Evolutionary conservation across 1,140 invertebrate species (phyloP).

Genomic region (Rhyacophila brunnea): DNA sequence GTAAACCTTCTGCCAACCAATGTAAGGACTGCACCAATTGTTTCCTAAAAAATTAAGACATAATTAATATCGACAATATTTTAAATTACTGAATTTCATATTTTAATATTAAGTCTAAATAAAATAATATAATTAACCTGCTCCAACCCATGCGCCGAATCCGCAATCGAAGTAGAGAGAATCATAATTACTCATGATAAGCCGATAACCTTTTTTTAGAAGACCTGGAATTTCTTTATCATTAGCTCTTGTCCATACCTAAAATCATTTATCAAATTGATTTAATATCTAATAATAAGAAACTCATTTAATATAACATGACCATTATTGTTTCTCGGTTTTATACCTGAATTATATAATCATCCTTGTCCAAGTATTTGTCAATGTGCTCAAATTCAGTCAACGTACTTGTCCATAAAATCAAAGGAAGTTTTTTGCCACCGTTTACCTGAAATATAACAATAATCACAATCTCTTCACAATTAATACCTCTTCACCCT

Average conservation of each 20-base stretch:
- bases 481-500: too few species aligned
- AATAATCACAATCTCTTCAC: too few species aligned
- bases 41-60: constrained; percentile 57
- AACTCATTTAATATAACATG: background rate
- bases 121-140: constrained; percentile 41
- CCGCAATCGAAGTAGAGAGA: constrained; percentile 83
- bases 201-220: constrained; percentile 65
- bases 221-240: constrained; percentile 66
- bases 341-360: constrained; percentile 78
- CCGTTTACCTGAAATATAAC: constrained; percentile 47
- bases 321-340: too few species aligned
- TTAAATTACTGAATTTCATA: background rate
- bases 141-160: constrained; percentile 62
- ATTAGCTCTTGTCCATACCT: constrained; percentile 71
- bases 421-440: constrained; percentile 60
- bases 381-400: constrained; percentile 67
- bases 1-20: constrained; percentile 85
- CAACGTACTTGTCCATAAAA: constrained; percentile 82
- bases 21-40: constrained; percentile 87
- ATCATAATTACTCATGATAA: constrained; percentile 85
- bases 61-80: constrained; percentile 6
- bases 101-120: constrained; percentile 13
- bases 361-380: constrained; percentile 64
- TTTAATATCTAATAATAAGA: background rate
- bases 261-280: constrained; percentile 21